Base-by-base conservation (phyloP, 2,797 vertebrate genomes). In the Euphonia xanthogaster region DNA sequence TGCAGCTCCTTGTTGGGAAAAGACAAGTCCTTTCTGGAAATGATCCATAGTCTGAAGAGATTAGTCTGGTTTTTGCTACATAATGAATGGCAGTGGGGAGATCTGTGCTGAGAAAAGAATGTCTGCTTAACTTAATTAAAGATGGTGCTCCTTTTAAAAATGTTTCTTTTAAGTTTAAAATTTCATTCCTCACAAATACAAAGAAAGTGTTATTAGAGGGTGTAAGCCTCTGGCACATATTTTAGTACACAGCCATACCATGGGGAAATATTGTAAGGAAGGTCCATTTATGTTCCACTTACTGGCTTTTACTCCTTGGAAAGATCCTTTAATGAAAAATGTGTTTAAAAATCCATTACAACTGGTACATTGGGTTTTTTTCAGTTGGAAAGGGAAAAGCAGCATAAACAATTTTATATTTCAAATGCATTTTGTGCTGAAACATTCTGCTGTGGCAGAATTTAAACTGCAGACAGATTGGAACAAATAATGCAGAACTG, bases 261-360 rank as follows among this genome's bases (percentile, higher is more conserved):
- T 10, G 20, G 70, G 73, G 61, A 88, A 68, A 73, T 66, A n/a
- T 51, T 80, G 21, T 21, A 67, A 83, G 14, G 60, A 93, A 63
- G 8, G 70, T 53, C 58, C 22, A 1, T 63, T 73, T 57, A 25
- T 47, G 61, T 58, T 91, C 20, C 31, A 9, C n/a, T 88, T 79
- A 17, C 33, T 74, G 68, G 17, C 7, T 96, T 84, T 84, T 96
- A 31, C 61, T 91, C 37, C 87, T 88, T 53, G 58, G 44, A 60
- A 93, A 42, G 51, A 82, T 73, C 81, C 78, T 76, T 78, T 86
- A 80, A 89, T 88, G 88, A 95, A 39, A 90, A 91, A 95, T 70
- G 79, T 80, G 68, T 93, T 97, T 94, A 94, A 96, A 96, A 95
- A 93, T 84, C 92, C 88, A 92, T 94, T 93, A 81, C 80, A 63